These are phyloP conservation scores for Gymnoscopelus braueri DNA, from an alignment of 2,797 vertebrate species.

Conservation along the genomic window DNA sequence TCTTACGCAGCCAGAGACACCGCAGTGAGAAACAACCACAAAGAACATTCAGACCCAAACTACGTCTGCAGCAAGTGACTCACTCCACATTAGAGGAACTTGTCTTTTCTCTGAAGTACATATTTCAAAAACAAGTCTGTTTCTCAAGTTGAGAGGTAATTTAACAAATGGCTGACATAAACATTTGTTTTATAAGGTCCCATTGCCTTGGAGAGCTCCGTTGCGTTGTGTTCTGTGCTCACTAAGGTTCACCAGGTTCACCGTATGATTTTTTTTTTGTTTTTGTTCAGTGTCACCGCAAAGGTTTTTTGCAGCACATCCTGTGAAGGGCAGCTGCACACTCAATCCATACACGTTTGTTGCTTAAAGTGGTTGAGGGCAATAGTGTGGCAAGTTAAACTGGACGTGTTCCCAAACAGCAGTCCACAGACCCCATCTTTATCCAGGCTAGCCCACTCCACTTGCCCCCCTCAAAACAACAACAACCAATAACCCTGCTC, in stretches of 20 bases:
- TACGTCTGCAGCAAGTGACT: conserved; percentile 63
- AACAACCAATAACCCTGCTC: conserved; percentile 3
- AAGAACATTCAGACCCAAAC: conserved; percentile 58
- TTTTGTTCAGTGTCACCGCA: conserved; percentile 46
- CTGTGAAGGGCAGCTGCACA: conserved; percentile 46
- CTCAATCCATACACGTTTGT: conserved; percentile 2
- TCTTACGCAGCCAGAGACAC: conserved; percentile 39
- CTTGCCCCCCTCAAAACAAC: conserved; percentile 1
- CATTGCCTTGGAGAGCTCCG: background rate
- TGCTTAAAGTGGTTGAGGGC: background rate
- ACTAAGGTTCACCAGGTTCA: too few species aligned
- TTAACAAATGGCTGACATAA: background rate
- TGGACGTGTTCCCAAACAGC: background rate
- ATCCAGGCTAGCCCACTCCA: background rate
- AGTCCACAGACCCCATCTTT: background rate
- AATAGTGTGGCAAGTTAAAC: background rate
- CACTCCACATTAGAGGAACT: conserved; percentile 62
- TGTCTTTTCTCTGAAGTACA: conserved; percentile 19
- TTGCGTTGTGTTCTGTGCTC: background rate
- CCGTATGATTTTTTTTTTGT: background rate
- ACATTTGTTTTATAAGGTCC: background rate
- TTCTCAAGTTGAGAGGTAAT: background rate
- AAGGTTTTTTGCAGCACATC: conserved; percentile 54
- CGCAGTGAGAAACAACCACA: conserved; percentile 41
- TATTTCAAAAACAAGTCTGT: conserved; percentile 4